These are phyloP conservation scores for Xiphophorus couchianus DNA, from an alignment of 2,113 vertebrate species.

Conservation along the genomic window DNA sequence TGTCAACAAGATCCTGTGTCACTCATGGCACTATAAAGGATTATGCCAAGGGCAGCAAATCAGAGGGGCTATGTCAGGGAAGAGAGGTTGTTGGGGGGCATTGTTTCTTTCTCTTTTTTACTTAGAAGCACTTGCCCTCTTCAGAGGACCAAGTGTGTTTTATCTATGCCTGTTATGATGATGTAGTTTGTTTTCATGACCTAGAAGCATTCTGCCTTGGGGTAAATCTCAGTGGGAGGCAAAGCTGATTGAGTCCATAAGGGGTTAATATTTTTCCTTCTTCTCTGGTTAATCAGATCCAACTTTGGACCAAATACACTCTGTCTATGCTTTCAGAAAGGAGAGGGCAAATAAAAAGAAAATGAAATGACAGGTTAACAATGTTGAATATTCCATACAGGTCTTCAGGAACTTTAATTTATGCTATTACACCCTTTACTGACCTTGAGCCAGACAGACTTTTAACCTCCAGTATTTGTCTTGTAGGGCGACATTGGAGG, in stretches of 20 bases:
- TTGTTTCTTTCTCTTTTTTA: slow-evolving; percentile 31
- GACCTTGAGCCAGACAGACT: slow-evolving; percentile 23
- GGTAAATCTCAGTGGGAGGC: slow-evolving; percentile 27
- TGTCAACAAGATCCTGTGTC: slow-evolving; percentile 32
- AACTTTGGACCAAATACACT: neutral
- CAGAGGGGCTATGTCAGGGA: slow-evolving; percentile 47
- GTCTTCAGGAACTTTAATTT: neutral
- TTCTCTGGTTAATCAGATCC: neutral
- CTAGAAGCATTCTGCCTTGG: slow-evolving; percentile 48
- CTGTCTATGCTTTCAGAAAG: slow-evolving; percentile 11
- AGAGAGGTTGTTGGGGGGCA: slow-evolving; percentile 35
- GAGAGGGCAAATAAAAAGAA: neutral
- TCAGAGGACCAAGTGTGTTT: slow-evolving; percentile 35
- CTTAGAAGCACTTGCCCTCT: slow-evolving; percentile 61
- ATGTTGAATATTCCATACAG: neutral
- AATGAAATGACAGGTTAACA: neutral
- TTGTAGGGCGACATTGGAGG: slow-evolving; percentile 91
- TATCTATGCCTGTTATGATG: slow-evolving; percentile 40
- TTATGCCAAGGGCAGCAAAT: slow-evolving; percentile 43
- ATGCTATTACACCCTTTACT: slow-evolving; percentile 48
- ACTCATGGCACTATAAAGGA: slow-evolving; percentile 40
- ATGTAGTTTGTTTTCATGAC: slow-evolving; percentile 58
- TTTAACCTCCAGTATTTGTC: slow-evolving; percentile 1
- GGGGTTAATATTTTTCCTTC: slow-evolving; percentile 27
- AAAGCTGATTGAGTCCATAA: slow-evolving; percentile 29